Evolutionary conservation across 2,888 invertebrate genomes (phyloP).

Genomic region (Sepiola atlantica): DNA sequence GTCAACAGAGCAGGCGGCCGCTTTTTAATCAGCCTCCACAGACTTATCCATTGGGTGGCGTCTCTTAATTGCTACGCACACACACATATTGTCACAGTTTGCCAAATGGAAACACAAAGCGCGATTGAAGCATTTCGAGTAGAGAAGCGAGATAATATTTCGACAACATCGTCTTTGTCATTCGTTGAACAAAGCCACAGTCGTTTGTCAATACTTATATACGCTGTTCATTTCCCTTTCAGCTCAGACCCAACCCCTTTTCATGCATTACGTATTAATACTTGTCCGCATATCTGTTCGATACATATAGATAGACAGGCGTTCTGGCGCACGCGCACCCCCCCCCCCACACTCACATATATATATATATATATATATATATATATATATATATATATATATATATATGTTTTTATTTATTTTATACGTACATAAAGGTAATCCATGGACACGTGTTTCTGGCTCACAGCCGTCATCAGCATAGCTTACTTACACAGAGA

Average conservation of each 20-base stretch:
- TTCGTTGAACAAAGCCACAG: not conserved
- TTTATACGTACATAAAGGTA: too few species aligned
- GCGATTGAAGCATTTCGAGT: not conserved
- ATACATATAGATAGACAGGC: too few species aligned
- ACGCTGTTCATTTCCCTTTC: too few species aligned
- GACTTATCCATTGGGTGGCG: not conserved
- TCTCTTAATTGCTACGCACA: slow-evolving; percentile 10
- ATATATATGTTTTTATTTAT: too few species aligned
- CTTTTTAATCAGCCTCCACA: slow-evolving; percentile 34
- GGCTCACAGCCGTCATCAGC: too few species aligned
- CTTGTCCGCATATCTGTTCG: not conserved
- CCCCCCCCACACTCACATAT: too few species aligned
- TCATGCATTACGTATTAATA: not conserved
- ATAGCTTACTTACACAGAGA: too few species aligned
- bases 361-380: too few species aligned
- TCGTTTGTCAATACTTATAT: not conserved
- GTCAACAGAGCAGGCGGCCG: not conserved
- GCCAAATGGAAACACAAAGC: not conserved
- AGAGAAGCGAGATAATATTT: not conserved
- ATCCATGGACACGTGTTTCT: too few species aligned
- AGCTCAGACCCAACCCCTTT: not conserved
- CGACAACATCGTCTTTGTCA: not conserved
- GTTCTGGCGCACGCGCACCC: too few species aligned
- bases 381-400: too few species aligned
- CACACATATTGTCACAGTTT: not conserved